These are phyloP conservation scores for Camarhynchus parvulus DNA, from an alignment of 2,113 vertebrate species.

Conservation along the genomic window DNA sequence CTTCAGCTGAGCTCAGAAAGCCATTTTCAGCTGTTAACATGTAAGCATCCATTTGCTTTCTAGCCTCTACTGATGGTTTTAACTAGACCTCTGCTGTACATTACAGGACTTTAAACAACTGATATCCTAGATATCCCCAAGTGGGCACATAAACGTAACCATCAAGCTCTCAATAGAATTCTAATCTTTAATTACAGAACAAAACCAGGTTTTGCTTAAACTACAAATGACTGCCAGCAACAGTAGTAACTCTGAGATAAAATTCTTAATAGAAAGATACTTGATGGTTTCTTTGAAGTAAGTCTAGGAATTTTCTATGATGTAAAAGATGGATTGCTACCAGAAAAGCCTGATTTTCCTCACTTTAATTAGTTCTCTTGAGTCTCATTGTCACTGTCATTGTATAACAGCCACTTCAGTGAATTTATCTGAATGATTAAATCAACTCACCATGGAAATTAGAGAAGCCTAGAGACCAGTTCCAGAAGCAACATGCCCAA, in stretches of 20 bases:
- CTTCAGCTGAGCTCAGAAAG: neutral
- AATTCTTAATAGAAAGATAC: neutral
- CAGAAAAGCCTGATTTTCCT: neutral
- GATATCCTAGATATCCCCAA: neutral
- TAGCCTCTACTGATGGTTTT: neutral
- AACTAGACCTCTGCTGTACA: neutral
- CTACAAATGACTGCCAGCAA: neutral
- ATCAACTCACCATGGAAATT: slow-evolving; percentile 3
- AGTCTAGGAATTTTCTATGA: neutral
- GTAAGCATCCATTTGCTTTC: neutral
- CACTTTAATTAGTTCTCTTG: neutral
- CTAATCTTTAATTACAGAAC: neutral
- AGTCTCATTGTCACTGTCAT: neutral
- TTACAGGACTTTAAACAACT: neutral
- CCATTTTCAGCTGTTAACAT: neutral
- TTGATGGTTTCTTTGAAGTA: neutral
- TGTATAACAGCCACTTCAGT: neutral
- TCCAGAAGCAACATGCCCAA: slow-evolving; percentile 1
- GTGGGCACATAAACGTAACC: neutral
- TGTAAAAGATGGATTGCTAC: neutral
- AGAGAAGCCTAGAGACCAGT: slow-evolving; percentile 8
- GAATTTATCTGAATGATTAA: slow-evolving; percentile 10
- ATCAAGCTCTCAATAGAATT: neutral
- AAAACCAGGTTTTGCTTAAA: neutral
- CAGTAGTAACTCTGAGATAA: neutral